Conservation (phyloP, 37 sponge, comb jelly and placozoan species). For the Hexactinellida sp. region DNA sequence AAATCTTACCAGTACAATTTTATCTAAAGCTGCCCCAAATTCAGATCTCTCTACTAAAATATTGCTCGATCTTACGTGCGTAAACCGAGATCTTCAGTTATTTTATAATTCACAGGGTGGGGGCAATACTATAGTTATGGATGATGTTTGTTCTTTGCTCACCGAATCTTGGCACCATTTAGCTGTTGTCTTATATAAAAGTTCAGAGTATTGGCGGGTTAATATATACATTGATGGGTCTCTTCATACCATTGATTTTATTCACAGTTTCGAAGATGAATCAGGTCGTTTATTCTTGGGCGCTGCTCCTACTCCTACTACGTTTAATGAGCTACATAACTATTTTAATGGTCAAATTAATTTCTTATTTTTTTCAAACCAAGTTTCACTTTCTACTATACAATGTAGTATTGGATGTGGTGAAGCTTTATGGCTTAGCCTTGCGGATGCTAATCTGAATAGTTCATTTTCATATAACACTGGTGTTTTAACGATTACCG, state of each 20-base stretch:
- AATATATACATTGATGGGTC: conserved; percentile 40
- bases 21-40: conserved; percentile 20
- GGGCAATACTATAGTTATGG: conserved; percentile 16
- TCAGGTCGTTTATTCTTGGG: conserved; percentile 28
- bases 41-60: not conserved
- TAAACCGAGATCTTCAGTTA: conserved; percentile 28
- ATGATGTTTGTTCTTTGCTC: conserved; percentile 25
- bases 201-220: conserved; percentile 5
- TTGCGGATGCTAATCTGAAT: not conserved
- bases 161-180: conserved; percentile 49
- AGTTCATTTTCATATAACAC: conserved; percentile 29
- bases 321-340: not conserved
- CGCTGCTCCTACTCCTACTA: not conserved
- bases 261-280: conserved; percentile 22
- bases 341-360: conserved; percentile 57
- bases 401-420: conserved; percentile 67
- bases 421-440: conserved; percentile 22
- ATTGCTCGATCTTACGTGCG: conserved; percentile 22
- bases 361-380: conserved; percentile 17
- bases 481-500: conserved; percentile 22
- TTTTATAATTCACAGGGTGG: not conserved
- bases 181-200: conserved; percentile 28
- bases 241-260: not conserved
- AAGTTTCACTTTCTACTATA: conserved; percentile 21
- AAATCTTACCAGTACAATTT: conserved; percentile 29